These are phyloP conservation scores for Catocala sponsa DNA, from an alignment of 2,888 invertebrate species.

Conservation along the genomic window DNA sequence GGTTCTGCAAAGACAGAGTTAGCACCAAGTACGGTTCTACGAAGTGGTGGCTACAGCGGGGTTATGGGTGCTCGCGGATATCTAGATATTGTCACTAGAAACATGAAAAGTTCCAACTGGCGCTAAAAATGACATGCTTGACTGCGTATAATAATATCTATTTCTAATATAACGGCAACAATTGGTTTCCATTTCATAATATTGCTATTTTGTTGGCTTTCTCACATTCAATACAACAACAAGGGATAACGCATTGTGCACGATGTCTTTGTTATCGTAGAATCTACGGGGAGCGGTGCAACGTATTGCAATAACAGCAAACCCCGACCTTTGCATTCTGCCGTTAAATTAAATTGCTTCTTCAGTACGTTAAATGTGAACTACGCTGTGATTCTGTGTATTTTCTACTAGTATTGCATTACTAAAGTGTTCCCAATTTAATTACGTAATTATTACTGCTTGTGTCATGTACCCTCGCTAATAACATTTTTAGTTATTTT, in stretches of 20 bases:
- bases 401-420: slow-evolving; percentile 22
- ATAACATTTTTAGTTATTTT: too few relatives aligned
- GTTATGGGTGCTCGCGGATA: too few relatives aligned
- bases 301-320: slow-evolving; percentile 53
- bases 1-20: too few relatives aligned
- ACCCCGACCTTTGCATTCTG: slow-evolving; percentile 50
- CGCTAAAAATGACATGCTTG: too few relatives aligned
- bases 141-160: too few relatives aligned
- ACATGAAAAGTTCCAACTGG: background rate
- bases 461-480: too few relatives aligned
- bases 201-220: slow-evolving; percentile 30
- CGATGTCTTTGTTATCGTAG: slow-evolving; percentile 47
- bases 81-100: too few relatives aligned
- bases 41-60: too few relatives aligned
- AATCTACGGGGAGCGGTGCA: slow-evolving; percentile 34
- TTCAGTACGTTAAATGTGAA: slow-evolving; percentile 49
- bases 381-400: slow-evolving; percentile 8
- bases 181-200: slow-evolving; percentile 16
- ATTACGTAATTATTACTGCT: background rate
- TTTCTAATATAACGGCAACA: too few relatives aligned
- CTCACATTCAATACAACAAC: slow-evolving; percentile 39
- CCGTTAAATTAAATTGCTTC: slow-evolving; percentile 56
- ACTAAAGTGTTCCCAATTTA: slow-evolving; percentile 36
- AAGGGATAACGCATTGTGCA: slow-evolving; percentile 36
- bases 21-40: too few relatives aligned